These are phyloP conservation scores for Neoseiulus cucumeris DNA, from an alignment of 1,140 invertebrate species.

Conservation along the genomic window DNA sequence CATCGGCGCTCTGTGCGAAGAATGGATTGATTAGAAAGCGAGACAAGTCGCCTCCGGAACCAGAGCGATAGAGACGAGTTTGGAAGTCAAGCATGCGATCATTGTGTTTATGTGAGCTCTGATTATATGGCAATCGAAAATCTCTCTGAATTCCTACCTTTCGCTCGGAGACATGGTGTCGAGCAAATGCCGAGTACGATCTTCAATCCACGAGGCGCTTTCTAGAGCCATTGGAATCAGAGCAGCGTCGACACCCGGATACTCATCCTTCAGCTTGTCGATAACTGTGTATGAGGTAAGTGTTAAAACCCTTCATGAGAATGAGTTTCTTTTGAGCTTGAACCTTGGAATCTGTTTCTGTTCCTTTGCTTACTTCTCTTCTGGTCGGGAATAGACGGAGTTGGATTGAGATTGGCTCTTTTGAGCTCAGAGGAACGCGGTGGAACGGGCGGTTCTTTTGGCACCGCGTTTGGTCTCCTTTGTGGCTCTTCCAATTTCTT, in stretches of 20 bases:
- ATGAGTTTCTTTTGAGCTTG: conserved; percentile 12
- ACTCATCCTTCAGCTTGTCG: conserved; percentile 45
- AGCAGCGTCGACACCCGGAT: conserved; percentile 48
- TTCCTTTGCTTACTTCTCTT: conserved; percentile 35
- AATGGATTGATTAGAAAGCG: no score
- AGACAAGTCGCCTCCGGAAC: no score
- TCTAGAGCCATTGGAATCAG: conserved; percentile 64
- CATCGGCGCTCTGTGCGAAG: neutral
- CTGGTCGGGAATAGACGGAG: conserved; percentile 41
- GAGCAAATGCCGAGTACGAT: conserved; percentile 34
- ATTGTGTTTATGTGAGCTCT: no score
- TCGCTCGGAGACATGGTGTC: conserved; percentile 22
- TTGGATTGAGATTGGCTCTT: conserved; percentile 27
- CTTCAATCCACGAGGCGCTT: conserved; percentile 59
- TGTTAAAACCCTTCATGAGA: neutral
- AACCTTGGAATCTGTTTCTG: conserved; percentile 7
- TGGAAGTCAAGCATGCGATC: no score
- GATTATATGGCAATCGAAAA: no score
- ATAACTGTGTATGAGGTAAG: conserved; percentile 34
- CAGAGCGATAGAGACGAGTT: no score
- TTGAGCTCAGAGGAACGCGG: conserved; percentile 23
- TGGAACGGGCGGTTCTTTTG: conserved; percentile 19
- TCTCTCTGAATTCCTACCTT: no score
- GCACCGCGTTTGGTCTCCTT: conserved; percentile 26
- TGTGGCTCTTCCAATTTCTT: conserved; percentile 43